These are phyloP conservation scores for Hylyphantes graminicola DNA, from an alignment of 1,140 invertebrate genomes.

Conservation along the genomic window DNA sequence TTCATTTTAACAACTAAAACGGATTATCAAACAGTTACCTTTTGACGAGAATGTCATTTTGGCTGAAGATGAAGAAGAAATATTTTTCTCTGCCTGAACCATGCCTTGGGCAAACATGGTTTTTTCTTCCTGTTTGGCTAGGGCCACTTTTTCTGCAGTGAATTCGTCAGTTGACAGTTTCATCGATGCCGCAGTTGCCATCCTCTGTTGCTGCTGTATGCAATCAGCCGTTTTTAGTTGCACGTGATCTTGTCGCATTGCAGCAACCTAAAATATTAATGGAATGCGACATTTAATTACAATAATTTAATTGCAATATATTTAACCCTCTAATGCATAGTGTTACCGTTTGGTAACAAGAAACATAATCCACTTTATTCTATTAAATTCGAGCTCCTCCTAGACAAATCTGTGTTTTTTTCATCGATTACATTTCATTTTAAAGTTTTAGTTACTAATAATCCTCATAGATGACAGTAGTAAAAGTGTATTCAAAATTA, in stretches of 20 bases:
- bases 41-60: conserved; percentile 82
- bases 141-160: conserved; percentile 85
- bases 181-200: conserved; percentile 80
- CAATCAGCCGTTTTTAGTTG: conserved; percentile 84
- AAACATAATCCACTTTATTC: too few species aligned
- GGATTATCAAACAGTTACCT: conserved; percentile 63
- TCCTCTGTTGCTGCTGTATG: conserved; percentile 84
- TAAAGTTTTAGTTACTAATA: too few species aligned
- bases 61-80: conserved; percentile 75
- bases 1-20: not conserved
- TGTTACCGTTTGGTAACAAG: too few species aligned
- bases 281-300: not conserved
- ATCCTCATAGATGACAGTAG: too few species aligned
- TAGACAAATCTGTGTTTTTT: too few species aligned
- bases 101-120: conserved; percentile 77
- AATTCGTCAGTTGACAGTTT: conserved; percentile 86
- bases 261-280: conserved; percentile 68
- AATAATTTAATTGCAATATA: not conserved
- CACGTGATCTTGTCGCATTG: conserved; percentile 70
- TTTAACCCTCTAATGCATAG: too few species aligned
- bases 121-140: conserved; percentile 83
- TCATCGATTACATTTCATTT: too few species aligned
- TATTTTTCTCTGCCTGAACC: conserved; percentile 75
- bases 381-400: not conserved
- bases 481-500: too few species aligned